Conservation (phyloP, 2,797 vertebrate genomes). For the Lutjanus campechanus region DNA sequence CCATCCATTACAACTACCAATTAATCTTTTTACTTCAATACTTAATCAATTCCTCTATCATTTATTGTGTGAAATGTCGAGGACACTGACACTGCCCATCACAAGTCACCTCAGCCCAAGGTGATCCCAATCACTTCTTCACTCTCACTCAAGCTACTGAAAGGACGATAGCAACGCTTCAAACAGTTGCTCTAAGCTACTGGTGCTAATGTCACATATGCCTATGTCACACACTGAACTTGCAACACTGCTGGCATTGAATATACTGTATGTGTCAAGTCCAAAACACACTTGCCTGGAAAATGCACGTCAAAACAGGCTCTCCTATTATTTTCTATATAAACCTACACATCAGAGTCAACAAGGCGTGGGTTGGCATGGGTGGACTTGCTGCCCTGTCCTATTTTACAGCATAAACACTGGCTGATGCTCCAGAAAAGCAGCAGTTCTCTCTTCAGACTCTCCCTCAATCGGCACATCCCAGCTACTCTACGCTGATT, state of each 20-base stretch:
- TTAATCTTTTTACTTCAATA: background rate
- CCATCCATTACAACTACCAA: background rate
- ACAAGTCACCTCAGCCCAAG: background rate
- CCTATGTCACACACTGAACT: slow-evolving; percentile 6
- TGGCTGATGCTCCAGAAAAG: slow-evolving; percentile 23
- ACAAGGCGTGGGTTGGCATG: slow-evolving; percentile 2
- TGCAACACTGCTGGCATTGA: background rate
- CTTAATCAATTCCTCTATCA: background rate
- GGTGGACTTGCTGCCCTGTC: slow-evolving; percentile 35
- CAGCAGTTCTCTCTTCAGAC: slow-evolving; percentile 13
- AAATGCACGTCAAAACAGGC: slow-evolving; percentile 10
- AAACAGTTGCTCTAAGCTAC: background rate
- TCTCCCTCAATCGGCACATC: slow-evolving; percentile 7
- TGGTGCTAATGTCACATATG: slow-evolving; percentile 2
- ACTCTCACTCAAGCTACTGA: background rate
- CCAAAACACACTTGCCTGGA: background rate
- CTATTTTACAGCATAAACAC: slow-evolving; percentile 34
- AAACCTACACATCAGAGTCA: slow-evolving; percentile 28
- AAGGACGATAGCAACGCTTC: background rate
- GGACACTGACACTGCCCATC: background rate
- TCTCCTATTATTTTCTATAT: slow-evolving; percentile 20
- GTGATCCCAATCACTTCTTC: background rate
- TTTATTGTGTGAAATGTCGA: background rate
- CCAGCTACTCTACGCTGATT: background rate
- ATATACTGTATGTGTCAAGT: background rate